Evolutionary conservation across 1,140 invertebrate genomes (phyloP).

Genomic region (Eriosoma lanigerum): DNA sequence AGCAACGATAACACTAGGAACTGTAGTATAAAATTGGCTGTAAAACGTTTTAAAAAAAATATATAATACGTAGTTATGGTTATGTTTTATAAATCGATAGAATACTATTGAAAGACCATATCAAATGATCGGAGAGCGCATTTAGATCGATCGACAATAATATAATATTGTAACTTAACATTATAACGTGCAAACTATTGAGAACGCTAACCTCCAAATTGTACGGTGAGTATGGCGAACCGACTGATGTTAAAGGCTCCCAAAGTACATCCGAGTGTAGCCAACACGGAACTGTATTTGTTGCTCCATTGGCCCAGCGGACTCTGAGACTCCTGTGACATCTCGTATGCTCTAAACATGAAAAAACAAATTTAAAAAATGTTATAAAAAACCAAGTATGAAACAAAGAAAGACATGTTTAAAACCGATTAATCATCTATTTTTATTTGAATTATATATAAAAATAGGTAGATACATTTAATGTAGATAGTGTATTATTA

Average conservation of each 20-base stretch:
- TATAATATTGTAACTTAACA: too few relatives aligned
- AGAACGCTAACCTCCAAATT: conserved; percentile 73
- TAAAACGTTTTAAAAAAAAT: conserved; percentile 58
- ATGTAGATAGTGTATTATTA: too few relatives aligned
- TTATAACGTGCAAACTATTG: background rate
- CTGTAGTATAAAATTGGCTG: conserved; percentile 85
- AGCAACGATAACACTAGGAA: conserved; percentile 81
- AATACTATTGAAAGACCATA: too few relatives aligned
- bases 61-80: background rate
- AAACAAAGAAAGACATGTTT: too few relatives aligned
- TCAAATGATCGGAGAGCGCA: too few relatives aligned
- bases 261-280: conserved; percentile 79
- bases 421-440: too few relatives aligned
- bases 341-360: conserved; percentile 55
- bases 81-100: too few relatives aligned
- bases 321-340: conserved; percentile 57
- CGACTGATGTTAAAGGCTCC: conserved; percentile 86
- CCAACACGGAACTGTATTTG: conserved; percentile 74
- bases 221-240: conserved; percentile 81
- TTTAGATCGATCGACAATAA: too few relatives aligned
- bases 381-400: too few relatives aligned
- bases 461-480: too few relatives aligned
- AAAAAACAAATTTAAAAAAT: conserved; percentile 13
- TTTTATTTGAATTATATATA: too few relatives aligned
- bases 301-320: conserved; percentile 73